Evolutionary conservation across 2,888 invertebrate species (phyloP), one percentile per base, ranked within the genome.

Genomic region (Drosophila cyrtoloma): DNA sequence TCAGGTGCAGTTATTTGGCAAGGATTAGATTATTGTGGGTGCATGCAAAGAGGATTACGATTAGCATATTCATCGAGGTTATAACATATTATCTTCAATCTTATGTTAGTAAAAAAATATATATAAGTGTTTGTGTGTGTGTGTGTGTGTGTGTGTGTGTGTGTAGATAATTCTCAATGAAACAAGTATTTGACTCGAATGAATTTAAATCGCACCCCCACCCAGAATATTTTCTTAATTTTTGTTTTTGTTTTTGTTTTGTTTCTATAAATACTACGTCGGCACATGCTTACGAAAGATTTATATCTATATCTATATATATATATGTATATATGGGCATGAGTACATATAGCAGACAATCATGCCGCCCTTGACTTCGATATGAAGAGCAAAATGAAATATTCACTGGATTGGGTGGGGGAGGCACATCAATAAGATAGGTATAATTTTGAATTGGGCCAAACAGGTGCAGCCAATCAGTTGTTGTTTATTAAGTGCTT

Each of bases 271-370:
- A 85, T 85, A 85, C 53, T 61, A 85, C 59, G 63, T 74, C 60
- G 53, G 65, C 76, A 71, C 71, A 81, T 75, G 82, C 70, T 86
- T 81, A 78, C 84, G 74, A 89, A 81, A 89, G 68, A 79, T 79
- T 65, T 72, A 22, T 57, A 64, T 47, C 55, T 61, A 67, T 32
- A 28, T 28, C 19, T 47, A 67, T 32, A 22, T 47, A 57, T 55
- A 64, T 47, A 47, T 22, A 14, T 14, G 14, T 44, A 3, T 22
- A 56, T 47, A 51, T 71, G 66, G n/a, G 57, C 44, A 57, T 55
- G n/a, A 66, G 32, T 51, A 62, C 58, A 69, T 19, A 68, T 44
- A 59, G n/a, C 65, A 64, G 47, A 59, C 22, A 63, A 57, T 67
- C 62, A 42, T 64, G 79, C 71, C 79, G 80, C 80, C 80, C 80